These are phyloP conservation scores for Meloidogyne chitwoodi DNA, from an alignment of 1,140 invertebrate genomes.

Conservation along the genomic window DNA sequence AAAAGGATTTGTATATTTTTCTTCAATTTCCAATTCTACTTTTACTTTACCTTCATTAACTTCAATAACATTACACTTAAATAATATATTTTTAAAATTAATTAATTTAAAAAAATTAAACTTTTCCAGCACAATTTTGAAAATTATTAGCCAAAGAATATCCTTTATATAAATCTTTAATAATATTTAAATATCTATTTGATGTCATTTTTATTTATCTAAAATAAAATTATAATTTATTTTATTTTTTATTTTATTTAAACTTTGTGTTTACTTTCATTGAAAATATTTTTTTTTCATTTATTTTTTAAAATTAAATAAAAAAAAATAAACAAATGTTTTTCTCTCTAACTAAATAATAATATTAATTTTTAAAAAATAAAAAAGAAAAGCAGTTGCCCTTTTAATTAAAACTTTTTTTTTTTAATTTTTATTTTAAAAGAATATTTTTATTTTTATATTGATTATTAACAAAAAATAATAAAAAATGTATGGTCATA, in stretches of 20 bases:
- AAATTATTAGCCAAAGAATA: constrained; percentile 13
- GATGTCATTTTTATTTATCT: background rate
- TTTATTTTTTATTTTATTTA: too few species aligned
- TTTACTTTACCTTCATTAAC: constrained; percentile 7
- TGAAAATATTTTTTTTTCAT: too few species aligned
- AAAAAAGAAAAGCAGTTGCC: too few species aligned
- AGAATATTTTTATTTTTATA: too few species aligned
- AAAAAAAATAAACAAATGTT: too few species aligned
- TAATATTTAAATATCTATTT: constrained; percentile 9
- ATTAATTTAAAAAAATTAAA: background rate
- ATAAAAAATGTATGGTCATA: constrained; percentile 1
- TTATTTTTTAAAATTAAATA: too few species aligned
- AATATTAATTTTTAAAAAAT: too few species aligned
- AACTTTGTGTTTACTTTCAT: too few species aligned
- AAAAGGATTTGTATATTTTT: constrained; percentile 15
- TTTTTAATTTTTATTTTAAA: too few species aligned
- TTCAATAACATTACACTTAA: constrained; percentile 6
- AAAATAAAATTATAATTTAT: background rate
- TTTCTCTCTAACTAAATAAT: too few species aligned
- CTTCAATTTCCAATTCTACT: constrained; percentile 12
- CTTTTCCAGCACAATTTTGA: constrained; percentile 2
- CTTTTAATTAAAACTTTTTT: too few species aligned
- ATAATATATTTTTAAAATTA: background rate
- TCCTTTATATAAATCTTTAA: constrained; percentile 5
- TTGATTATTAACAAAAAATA: too few species aligned